Evolutionary conservation across 2,113 vertebrate genomes (phyloP), one percentile per base, ranked within the genome.

Genomic region (Malaclemys terrapin): DNA sequence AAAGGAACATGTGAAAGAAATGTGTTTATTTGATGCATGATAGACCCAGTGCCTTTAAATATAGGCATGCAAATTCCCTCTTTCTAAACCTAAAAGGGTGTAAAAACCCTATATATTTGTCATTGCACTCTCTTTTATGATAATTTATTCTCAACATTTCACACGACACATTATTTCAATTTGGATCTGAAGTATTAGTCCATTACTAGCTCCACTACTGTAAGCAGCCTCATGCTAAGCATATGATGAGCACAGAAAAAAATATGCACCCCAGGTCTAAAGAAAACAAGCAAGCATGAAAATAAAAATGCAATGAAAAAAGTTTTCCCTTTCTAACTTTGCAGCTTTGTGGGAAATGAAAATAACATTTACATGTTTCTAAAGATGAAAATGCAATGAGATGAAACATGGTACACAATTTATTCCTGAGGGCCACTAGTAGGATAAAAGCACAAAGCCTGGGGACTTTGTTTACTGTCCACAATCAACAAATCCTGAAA

Each of bases 401-500:
- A 97, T 96, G 95, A 97, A 98, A 96, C 53, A 4, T 3, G 0
- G 35, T 72, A 52, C 80, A 29, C 12, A 53, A 93, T 96, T 96
- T 95, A 97, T 96, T 98, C 97, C 95, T 97, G 95, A 97, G 96
- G 97, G 96, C 96, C 96, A 96, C 96, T 88, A 57, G 91, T 53
- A 90, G 97, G 97, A 98, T 98, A 97, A 97, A 98, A 97, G 96
- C 90, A 93, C 82, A 97, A 98, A 98, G 97, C 96, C 90, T 53
- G 87, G 93, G 93, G 94, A 98, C 94, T 96, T 97, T 98, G 97
- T 97, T 98, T 97, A 97, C 97, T 97, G 97, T 96, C 98, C 97
- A 97, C 98, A 98, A 98, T 98, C 97, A 98, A 97, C 97, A 98
- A 98, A 98, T 98, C 96, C 95, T 85, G 57, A 94, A 95, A 54